A percentile compares a stretch with the other conserved stretches of the same genome.
These are phyloP conservation scores for Barnardius zonarius DNA, from an alignment of 2,113 vertebrate genomes.

Conservation along the genomic window DNA sequence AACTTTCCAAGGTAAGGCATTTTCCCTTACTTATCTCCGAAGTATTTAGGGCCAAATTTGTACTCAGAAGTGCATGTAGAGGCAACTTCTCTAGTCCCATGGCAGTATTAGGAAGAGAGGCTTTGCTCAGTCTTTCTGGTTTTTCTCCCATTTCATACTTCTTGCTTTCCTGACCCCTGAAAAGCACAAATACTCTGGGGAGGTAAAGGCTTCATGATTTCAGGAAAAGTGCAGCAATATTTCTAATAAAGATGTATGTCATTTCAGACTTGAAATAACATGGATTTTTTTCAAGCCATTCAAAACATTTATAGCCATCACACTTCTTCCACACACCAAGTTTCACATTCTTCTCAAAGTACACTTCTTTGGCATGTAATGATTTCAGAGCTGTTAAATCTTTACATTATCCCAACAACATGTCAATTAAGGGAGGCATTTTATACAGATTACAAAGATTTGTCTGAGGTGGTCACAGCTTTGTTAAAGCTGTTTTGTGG, in stretches of 20 bases:
- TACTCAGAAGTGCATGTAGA: not conserved
- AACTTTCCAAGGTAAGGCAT: not conserved
- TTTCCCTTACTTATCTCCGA: not conserved
- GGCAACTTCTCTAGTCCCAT: not conserved
- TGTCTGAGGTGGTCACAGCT: constrained; percentile 78
- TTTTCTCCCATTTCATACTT: not conserved
- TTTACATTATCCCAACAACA: constrained; percentile 72
- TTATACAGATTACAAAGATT: constrained; percentile 79
- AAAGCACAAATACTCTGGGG: not conserved
- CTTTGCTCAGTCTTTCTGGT: not conserved
- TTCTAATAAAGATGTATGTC: not conserved
- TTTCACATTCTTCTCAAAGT: constrained; percentile 3
- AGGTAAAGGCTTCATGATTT: not conserved
- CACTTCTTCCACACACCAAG: not conserved
- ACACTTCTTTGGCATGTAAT: constrained; percentile 45
- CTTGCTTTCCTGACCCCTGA: not conserved
- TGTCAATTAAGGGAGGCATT: constrained; percentile 76
- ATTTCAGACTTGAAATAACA: constrained; percentile 35
- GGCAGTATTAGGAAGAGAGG: not conserved
- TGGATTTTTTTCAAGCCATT: constrained; percentile 37
- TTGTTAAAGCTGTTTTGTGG: constrained; percentile 82
- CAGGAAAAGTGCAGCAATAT: not conserved
- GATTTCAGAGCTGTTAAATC: constrained; percentile 67
- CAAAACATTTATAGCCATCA: not conserved
- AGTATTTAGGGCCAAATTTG: not conserved